Percentiles rank a stretch among this genome's conserved stretches.
phyloP scores from a whole-genome alignment of 2,113 vertebrate genomes.

The Pseudorhombus dupliciocellatus region DNA sequence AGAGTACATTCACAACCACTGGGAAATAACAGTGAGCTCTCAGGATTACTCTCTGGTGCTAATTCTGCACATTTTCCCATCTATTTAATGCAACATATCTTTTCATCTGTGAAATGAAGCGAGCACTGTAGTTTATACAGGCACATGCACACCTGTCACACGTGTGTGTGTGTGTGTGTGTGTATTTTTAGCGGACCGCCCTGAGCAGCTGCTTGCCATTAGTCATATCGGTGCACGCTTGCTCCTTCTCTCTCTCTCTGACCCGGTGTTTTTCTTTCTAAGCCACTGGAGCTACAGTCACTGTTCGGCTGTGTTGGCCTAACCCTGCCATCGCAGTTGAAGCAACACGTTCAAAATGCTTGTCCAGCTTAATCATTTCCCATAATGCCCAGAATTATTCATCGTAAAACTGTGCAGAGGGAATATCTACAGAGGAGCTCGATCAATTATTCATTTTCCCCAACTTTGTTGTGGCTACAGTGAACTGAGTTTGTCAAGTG shows the following conservation, averaged over 20 bases:
- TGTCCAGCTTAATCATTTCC: slow-evolving; percentile 62
- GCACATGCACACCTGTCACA: slow-evolving; percentile 62
- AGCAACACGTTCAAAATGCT: slow-evolving; percentile 53
- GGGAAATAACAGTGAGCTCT: background rate
- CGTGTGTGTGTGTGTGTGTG: slow-evolving; percentile 37
- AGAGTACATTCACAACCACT: background rate
- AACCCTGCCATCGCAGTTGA: slow-evolving; percentile 44
- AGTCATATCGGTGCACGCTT: slow-evolving; percentile 76
- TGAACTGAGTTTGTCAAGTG: slow-evolving; percentile 16
- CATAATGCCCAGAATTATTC: slow-evolving; percentile 31
- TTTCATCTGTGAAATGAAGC: slow-evolving; percentile 47
- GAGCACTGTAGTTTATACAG: slow-evolving; percentile 43
- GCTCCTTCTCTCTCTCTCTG: slow-evolving; percentile 65
- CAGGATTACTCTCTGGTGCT: slow-evolving; percentile 2
- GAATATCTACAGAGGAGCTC: slow-evolving; percentile 12
- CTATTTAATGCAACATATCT: slow-evolving; percentile 28
- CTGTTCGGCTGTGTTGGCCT: slow-evolving; percentile 46
- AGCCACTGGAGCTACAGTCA: slow-evolving; percentile 68
- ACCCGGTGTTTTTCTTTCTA: slow-evolving; percentile 73
- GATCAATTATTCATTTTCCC: slow-evolving; percentile 46
- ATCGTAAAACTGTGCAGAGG: background rate
- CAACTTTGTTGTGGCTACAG: slow-evolving; percentile 28
- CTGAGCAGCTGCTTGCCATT: slow-evolving; percentile 79
- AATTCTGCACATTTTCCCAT: slow-evolving; percentile 25
- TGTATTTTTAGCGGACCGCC: slow-evolving; percentile 77